Evolutionary conservation across 2,113 vertebrate species (phyloP).

Genomic region (Cyanocitta stelleri): DNA sequence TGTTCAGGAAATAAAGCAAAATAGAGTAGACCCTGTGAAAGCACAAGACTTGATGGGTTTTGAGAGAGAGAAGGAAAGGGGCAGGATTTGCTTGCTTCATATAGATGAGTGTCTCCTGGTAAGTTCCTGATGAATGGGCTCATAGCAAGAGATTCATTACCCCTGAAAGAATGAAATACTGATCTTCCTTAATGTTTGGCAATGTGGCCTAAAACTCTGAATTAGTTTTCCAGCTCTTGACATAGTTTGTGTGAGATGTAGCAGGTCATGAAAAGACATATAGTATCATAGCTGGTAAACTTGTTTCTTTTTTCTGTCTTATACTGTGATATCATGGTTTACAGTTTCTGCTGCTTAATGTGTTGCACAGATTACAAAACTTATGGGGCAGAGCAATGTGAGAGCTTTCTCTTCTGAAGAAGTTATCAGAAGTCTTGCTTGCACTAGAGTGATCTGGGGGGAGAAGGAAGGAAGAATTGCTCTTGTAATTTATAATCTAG

Average conservation of each 20-base stretch:
- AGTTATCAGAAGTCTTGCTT: neutral
- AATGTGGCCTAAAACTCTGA: neutral
- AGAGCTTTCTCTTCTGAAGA: neutral
- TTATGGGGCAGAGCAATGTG: neutral
- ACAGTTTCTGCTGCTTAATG: neutral
- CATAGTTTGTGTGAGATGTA: neutral
- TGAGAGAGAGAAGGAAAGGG: neutral
- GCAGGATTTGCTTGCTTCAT: neutral
- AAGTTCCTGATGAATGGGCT: neutral
- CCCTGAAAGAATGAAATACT: neutral
- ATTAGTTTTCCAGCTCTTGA: neutral
- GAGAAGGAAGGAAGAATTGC: neutral
- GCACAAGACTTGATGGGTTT: neutral
- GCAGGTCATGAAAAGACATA: neutral
- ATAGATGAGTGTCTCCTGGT: neutral
- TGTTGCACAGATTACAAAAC: neutral
- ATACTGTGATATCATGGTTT: neutral
- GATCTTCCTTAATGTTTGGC: neutral
- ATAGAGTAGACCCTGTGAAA: neutral
- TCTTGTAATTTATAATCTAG: neutral
- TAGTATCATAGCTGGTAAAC: neutral
- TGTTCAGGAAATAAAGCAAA: neutral
- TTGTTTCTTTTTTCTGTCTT: neutral
- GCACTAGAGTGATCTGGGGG: neutral
- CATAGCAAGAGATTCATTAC: neutral